Conservation (phyloP, 2,113 vertebrate genomes). For the Amia ocellicauda region DNA sequence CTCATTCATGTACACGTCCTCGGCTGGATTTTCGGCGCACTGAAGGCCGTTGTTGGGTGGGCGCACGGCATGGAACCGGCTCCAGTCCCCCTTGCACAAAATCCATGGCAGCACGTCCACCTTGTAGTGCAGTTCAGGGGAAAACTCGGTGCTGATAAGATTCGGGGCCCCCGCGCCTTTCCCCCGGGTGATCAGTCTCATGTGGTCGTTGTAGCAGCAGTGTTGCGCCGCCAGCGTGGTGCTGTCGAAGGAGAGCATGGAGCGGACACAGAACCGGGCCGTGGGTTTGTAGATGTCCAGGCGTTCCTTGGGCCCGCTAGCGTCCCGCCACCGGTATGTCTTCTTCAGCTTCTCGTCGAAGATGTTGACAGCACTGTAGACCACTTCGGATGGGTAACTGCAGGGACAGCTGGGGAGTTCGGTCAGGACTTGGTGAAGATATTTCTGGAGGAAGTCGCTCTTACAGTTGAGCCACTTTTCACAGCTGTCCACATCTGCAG, state of each 20-base stretch:
- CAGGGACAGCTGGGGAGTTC: constrained; percentile 91
- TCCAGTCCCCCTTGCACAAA: constrained; percentile 92
- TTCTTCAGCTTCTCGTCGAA: constrained; percentile 64
- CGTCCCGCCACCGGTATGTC: constrained; percentile 80
- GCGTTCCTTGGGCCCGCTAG: constrained; percentile 78
- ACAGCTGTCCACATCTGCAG: constrained; percentile 83
- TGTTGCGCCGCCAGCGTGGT: constrained; percentile 83
- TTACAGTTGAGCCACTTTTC: constrained; percentile 94
- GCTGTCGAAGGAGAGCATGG: constrained; percentile 72
- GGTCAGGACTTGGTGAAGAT: constrained; percentile 74
- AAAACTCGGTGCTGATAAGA: constrained; percentile 87
- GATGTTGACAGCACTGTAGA: constrained; percentile 70
- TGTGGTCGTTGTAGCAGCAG: constrained; percentile 80
- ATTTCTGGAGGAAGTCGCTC: constrained; percentile 82
- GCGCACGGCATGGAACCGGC: constrained; percentile 75
- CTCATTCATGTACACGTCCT: constrained; percentile 84
- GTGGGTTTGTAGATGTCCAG: constrained; percentile 89
- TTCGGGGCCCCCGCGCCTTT: constrained; percentile 82
- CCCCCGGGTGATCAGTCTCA: constrained; percentile 81
- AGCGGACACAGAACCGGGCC: constrained; percentile 79
- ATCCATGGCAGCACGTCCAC: constrained; percentile 90
- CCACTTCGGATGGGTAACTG: constrained; percentile 70
- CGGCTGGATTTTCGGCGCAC: constrained; percentile 76
- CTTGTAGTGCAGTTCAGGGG: constrained; percentile 88
- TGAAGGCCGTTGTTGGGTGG: constrained; percentile 80